Base-by-base conservation (phyloP, 2,888 invertebrate genomes). In the Mesorhabditis sp. region DNA sequence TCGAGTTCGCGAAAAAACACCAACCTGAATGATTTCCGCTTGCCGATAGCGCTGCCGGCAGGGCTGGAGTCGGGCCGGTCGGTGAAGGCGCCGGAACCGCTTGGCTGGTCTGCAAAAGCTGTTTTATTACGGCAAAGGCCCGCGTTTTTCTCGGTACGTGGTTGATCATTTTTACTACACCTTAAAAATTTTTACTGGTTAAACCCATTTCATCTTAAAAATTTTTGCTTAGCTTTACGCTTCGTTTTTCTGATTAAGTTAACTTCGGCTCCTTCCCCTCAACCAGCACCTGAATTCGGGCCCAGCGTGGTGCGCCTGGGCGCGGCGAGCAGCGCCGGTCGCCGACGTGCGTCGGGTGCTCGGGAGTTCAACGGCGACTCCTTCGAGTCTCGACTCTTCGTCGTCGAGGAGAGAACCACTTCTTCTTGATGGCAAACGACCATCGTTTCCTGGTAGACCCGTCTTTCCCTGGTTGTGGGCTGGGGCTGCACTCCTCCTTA, bases 351-450 rank as follows among this genome's bases (percentile, higher is more conserved):
- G 4, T 65, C 62, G 5, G 65, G 5, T 68, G 68, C 58, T 66
- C 61, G 45, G 72, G 13, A 68, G 71, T 15, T 50, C n/a, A 50
- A 65, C 65, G 42, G 66, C 43, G 44, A 67, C 67, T 75, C 75
- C 65, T 72, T 71, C 67, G 72, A 70, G 62, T 74, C 73, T 62
- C 77, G 70, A 63, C 67, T 72, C 44, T 28, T 61, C 44, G 68
- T 45, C 4, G 77, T 73, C 5, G 74, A 74, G 43, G 77, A 76
- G 77, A 77, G 68, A 81, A 81, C 81, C 81, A 81, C 10, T 78
- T 71, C 43, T 77, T 72, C 70, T 77, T 78, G 45, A 81, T 68
- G 15, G 81, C 81, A 69, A 80, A 81, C 58, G 77, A 76, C 81
- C 81, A 81, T n/a, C 78, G 70, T 50, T 76, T 77, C 44, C 75